phyloP scores from a whole-genome alignment of 2,888 invertebrate species.

The Drosophila sordidula region DNA sequence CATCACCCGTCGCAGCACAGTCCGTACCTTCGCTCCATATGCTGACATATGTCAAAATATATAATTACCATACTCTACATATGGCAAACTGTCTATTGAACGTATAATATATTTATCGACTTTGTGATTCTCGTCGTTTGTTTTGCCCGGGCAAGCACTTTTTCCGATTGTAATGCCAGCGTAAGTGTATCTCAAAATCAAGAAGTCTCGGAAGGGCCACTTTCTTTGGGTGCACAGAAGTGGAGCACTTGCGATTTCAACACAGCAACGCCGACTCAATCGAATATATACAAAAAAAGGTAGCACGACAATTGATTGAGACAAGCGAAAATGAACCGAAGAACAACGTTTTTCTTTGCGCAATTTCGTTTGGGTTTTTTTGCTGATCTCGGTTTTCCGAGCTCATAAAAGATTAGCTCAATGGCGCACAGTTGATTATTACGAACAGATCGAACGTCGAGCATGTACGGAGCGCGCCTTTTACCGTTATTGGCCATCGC shows the following conservation, averaged over 20 bases:
- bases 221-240: conserved; percentile 8
- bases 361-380: conserved; percentile 25
- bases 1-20: conserved; percentile 2
- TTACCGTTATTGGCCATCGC: conserved; percentile 29
- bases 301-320: conserved; percentile 26
- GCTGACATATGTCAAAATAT: conserved; percentile 40
- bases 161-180: background rate
- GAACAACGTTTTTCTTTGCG: conserved; percentile 25
- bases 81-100: background rate
- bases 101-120: no score
- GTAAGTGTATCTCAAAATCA: conserved; percentile 25
- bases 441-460: conserved; percentile 25
- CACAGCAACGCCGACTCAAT: conserved; percentile 14
- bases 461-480: conserved; percentile 49
- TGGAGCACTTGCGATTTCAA: conserved; percentile 37
- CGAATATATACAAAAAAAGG: conserved; percentile 7
- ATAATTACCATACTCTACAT: conserved; percentile 13
- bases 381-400: conserved; percentile 39
- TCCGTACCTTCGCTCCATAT: conserved; percentile 10
- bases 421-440: conserved; percentile 21
- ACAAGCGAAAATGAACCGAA: conserved; percentile 38
- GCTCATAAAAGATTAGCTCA: conserved; percentile 51
- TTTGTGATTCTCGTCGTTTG: background rate
- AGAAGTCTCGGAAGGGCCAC: background rate
- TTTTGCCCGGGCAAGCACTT: background rate